phyloP scores from a whole-genome alignment of 2,113 vertebrate genomes.

The Globicephala melas region DNA sequence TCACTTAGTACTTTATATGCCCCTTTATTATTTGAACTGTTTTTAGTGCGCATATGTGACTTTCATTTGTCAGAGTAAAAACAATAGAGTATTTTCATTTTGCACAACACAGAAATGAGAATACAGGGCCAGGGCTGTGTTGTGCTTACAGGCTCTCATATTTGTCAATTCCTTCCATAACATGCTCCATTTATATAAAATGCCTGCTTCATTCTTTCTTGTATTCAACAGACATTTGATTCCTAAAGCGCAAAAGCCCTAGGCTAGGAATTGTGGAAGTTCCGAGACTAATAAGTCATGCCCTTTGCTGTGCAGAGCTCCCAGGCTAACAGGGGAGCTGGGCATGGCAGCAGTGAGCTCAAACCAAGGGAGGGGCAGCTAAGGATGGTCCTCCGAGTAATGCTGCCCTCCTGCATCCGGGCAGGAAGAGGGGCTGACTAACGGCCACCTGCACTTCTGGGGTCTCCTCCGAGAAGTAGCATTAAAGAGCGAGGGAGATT shows the following conservation, averaged over 20 bases:
- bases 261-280: background rate
- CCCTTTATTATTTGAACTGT: background rate
- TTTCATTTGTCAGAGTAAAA: background rate
- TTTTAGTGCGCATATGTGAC: background rate
- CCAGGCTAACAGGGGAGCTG: too few relatives aligned
- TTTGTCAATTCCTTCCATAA: background rate
- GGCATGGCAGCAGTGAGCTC: background rate
- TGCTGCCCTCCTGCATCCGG: background rate
- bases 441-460: background rate
- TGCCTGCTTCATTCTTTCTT: background rate
- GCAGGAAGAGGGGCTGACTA: background rate
- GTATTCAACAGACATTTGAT: background rate
- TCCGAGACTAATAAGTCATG: background rate
- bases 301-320: background rate
- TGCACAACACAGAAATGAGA: background rate
- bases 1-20: background rate
- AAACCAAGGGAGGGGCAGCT: accelerated
- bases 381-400: too few relatives aligned
- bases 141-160: background rate
- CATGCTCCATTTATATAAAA: background rate
- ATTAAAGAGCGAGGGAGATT: background rate
- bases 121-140: background rate
- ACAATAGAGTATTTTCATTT: background rate
- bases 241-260: background rate
- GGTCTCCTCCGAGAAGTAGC: background rate